Conservation (phyloP, 2,113 vertebrate genomes). For the Thunnus thynnus region DNA sequence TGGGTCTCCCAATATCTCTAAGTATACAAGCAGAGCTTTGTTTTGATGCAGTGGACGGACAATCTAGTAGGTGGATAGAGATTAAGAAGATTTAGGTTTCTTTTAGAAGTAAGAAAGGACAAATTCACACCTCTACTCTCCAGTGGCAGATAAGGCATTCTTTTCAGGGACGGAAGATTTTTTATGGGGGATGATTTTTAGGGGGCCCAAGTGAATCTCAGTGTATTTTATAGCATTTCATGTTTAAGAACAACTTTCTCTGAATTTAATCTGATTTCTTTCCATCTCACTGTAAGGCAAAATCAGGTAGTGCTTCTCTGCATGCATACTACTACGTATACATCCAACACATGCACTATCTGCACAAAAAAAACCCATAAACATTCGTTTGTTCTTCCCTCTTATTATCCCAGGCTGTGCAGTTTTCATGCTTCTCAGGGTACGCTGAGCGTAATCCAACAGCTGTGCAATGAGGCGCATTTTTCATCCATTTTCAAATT, state of each 20-base stretch:
- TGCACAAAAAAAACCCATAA: conserved; percentile 54
- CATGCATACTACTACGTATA: conserved; percentile 81
- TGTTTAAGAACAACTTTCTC: conserved; percentile 32
- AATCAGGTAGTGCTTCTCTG: conserved; percentile 72
- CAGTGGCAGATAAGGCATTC: conserved; percentile 80
- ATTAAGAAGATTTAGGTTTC: conserved; percentile 42
- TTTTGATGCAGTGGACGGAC: conserved; percentile 54
- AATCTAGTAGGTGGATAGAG: conserved; percentile 36
- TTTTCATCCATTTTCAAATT: conserved; percentile 78
- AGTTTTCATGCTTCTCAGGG: conserved; percentile 72
- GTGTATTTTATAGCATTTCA: conserved; percentile 48
- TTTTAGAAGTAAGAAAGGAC: conserved; percentile 39
- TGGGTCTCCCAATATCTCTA: conserved; percentile 14
- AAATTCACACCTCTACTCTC: conserved; percentile 63
- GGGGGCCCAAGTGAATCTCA: conserved; percentile 43
- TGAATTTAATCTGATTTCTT: conserved; percentile 42
- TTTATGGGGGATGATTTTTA: neutral
- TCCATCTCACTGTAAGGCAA: conserved; percentile 79
- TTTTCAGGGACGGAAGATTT: conserved; percentile 54
- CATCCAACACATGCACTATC: conserved; percentile 76
- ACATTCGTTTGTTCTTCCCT: conserved; percentile 77
- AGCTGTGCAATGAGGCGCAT: conserved; percentile 77
- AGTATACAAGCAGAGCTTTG: conserved; percentile 12
- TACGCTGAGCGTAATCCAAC: conserved; percentile 71
- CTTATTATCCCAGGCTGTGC: conserved; percentile 68